Evolutionary conservation across 2,888 invertebrate genomes (phyloP), one percentile per base, ranked within the genome.

Genomic region (Congeria kusceri): DNA sequence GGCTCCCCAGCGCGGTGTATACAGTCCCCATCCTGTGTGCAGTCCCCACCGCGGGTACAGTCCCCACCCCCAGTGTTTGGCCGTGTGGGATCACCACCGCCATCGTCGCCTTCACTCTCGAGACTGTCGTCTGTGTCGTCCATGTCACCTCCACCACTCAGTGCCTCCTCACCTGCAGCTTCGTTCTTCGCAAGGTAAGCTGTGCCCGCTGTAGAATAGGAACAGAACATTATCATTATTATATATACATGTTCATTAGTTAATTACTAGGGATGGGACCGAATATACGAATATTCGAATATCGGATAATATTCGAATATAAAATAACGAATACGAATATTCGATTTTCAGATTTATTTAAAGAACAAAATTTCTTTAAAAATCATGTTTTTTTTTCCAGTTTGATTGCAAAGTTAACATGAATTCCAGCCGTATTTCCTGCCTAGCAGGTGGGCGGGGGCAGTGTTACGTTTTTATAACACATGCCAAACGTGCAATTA

Each of bases 121-220:
- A 77, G 83, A 67, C 61, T 80, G 57, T 80, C 80, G 18, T 57
- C 80, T 15, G 39, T 39, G 25, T 27, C 53, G 18, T 53, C 53
- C 11, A 72, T 78, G 73, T 87, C 87, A 27, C 87, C 87, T n/a
- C 85, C 87, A 39, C 87, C 88, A 57, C 87, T 79, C 70, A 84
- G 85, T 64, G 87, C 88, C 3, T 87, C 88, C 61, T 88, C 88
- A 4, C 87, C 88, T 18, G 89, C 89, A n/a, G 87, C 87, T 32
- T 89, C 87, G 18, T 90, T 90, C 84, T 89, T 89, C 78, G 87
- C 88, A 73, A 86, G 89, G 89, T 89, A 79, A 83, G 86, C 28
- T 44, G 25, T 9, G 13, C 25, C 7, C 5, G 11, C 25, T 53
- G 20, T 53, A 53, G 13, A 25, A 5, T 44, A 13, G 18, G 46